These are phyloP conservation scores for Clostera curtula DNA, from an alignment of 2,888 invertebrate genomes.

Conservation along the genomic window DNA sequence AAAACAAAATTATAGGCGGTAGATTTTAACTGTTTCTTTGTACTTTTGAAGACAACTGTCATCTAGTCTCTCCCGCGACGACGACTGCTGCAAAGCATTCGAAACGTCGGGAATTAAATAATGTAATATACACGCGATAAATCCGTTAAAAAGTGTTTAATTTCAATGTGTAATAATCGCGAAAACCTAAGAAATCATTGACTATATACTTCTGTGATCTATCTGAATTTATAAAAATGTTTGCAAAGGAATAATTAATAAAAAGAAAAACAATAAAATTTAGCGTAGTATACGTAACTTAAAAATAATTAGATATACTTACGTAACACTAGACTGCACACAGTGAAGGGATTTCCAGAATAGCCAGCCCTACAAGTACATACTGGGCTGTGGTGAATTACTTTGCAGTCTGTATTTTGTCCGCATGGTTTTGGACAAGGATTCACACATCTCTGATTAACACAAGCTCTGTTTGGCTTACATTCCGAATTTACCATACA, in stretches of 20 bases:
- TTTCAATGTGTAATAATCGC: too few relatives aligned
- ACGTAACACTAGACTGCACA: slow-evolving; percentile 75
- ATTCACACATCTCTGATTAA: slow-evolving; percentile 80
- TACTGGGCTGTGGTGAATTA: slow-evolving; percentile 81
- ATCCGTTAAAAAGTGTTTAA: too few relatives aligned
- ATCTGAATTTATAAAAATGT: too few relatives aligned
- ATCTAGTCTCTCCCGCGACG: too few relatives aligned
- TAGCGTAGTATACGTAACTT: not conserved
- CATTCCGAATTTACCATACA: slow-evolving; percentile 81
- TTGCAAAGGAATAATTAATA: not conserved
- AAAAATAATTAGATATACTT: slow-evolving; percentile 31
- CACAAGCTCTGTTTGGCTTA: slow-evolving; percentile 77
- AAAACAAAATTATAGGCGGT: too few relatives aligned
- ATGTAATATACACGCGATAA: too few relatives aligned
- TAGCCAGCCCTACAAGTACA: slow-evolving; percentile 81
- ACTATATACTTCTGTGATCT: too few relatives aligned
- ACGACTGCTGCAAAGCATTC: too few relatives aligned
- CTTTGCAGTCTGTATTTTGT: slow-evolving; percentile 79
- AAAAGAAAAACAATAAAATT: not conserved
- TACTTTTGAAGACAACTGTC: too few relatives aligned
- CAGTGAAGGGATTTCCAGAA: slow-evolving; percentile 81
- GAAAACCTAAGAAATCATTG: too few relatives aligned
- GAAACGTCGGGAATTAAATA: too few relatives aligned
- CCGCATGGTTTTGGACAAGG: slow-evolving; percentile 83
- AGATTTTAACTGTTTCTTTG: too few relatives aligned